These are phyloP conservation scores for Tamias sibiricus DNA, from an alignment of 2,113 vertebrate species.

Conservation along the genomic window DNA sequence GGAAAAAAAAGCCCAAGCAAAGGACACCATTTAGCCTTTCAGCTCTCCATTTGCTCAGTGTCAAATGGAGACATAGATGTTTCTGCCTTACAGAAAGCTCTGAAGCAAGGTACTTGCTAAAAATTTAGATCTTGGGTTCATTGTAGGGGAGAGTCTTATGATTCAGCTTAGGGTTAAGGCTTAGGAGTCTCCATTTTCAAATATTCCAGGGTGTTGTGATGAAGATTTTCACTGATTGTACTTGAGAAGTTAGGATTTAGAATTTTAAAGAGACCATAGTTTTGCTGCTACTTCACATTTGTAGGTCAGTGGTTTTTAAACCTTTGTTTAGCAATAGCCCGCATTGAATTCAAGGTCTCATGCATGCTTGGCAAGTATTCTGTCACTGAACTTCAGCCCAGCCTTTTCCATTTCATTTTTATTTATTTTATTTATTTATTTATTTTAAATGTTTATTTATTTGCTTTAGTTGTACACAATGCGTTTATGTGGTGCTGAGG, in stretches of 20 bases:
- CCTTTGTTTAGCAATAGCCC: neutral
- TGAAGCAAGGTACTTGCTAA: neutral
- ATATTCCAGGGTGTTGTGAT: neutral
- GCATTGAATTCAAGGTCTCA: no score
- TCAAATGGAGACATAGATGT: neutral
- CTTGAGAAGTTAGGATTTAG: conserved; percentile 20
- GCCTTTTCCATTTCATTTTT: no score
- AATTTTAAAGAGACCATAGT: no score
- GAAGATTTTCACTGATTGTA: neutral
- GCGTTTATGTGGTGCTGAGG: no score
- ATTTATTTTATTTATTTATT: no score
- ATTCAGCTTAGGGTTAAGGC: neutral
- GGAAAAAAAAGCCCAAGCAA: neutral
- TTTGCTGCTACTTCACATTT: neutral
- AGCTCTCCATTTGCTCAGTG: no score
- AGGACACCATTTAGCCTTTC: neutral
- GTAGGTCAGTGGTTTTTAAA: conserved; percentile 8
- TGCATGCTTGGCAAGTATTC: no score
- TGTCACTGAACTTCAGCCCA: no score
- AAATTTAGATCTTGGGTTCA: neutral
- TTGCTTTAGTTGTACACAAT: no score
- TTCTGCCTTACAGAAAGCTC: neutral
- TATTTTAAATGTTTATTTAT: no score
- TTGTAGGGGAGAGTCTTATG: neutral
- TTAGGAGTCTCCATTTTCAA: neutral